Percentiles rank a stretch among this genome's conserved stretches.
Evolutionary conservation across 1,140 invertebrate species (phyloP).

Genomic region (Leguminivora glycinivorella): DNA sequence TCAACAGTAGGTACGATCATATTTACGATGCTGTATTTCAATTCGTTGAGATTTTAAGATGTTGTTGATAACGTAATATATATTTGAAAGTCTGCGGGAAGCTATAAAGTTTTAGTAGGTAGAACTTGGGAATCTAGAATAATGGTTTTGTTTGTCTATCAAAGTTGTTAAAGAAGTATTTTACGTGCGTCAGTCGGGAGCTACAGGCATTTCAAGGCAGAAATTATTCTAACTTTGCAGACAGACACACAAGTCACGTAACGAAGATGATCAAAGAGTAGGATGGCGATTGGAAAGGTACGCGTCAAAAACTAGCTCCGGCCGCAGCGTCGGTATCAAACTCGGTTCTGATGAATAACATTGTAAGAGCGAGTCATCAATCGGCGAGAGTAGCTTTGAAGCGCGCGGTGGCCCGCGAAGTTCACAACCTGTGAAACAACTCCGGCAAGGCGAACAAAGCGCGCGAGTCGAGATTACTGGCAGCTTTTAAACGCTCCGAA

Average conservation of each 20-base stretch:
- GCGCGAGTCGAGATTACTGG: conserved; percentile 59
- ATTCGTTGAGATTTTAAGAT: too few relatives aligned
- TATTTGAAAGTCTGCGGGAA: background rate
- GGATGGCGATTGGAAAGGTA: conserved; percentile 1
- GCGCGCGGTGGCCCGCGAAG: conserved; percentile 47
- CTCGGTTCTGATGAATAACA: conserved; percentile 17
- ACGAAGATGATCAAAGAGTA: conserved; percentile 13
- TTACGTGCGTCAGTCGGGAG: background rate
- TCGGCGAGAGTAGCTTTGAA: conserved; percentile 41
- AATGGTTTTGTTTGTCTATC: conserved; percentile 16
- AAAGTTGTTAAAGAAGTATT: conserved; percentile 14
- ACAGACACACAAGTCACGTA: conserved; percentile 11
- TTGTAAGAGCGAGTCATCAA: conserved; percentile 29
- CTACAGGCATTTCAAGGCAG: background rate
- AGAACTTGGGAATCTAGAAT: background rate
- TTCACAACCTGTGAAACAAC: conserved; percentile 63
- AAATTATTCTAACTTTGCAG: conserved; percentile 7
- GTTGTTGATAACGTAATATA: too few relatives aligned
- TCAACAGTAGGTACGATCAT: background rate
- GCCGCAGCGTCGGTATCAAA: background rate
- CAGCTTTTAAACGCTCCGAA: conserved; percentile 59
- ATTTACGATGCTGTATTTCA: background rate
- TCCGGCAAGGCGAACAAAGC: conserved; percentile 52
- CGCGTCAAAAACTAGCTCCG: conserved; percentile 17
- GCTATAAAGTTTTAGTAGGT: background rate